A percentile compares a stretch with the other conserved stretches of the same genome.
These are phyloP conservation scores for Trachymyrmex septentrionalis DNA, from an alignment of 1,140 invertebrate genomes.

Conservation along the genomic window DNA sequence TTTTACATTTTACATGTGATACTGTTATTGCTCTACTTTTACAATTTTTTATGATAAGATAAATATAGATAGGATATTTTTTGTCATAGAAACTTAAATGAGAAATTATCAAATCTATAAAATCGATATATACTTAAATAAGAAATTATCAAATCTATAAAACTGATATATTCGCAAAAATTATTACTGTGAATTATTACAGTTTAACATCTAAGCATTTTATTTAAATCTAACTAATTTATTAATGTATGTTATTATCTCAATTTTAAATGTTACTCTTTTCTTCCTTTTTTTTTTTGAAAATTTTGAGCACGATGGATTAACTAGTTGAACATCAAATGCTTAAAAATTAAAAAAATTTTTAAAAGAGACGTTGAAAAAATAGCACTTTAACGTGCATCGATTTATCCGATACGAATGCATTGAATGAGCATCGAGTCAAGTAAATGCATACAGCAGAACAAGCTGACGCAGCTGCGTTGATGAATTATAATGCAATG, in stretches of 20 bases:
- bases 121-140: not conserved
- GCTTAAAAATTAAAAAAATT: not conserved
- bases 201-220: no score
- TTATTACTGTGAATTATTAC: no score
- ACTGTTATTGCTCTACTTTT: not conserved
- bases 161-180: not conserved
- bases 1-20: constrained; percentile 1
- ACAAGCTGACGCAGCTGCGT: not conserved
- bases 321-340: no score
- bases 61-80: not conserved
- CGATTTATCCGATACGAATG: not conserved
- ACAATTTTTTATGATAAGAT: not conserved
- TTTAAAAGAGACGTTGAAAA: not conserved
- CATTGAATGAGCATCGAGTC: not conserved
- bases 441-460: constrained; percentile 5
- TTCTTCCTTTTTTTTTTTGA: no score
- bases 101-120: not conserved
- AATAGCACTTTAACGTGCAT: constrained; percentile 7
- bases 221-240: no score
- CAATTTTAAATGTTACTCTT: no score
- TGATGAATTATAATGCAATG: constrained; percentile 18
- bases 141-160: not conserved
- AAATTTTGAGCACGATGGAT: no score
- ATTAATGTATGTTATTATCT: no score
- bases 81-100: not conserved